Percentiles rank a stretch among this genome's conserved stretches.
phyloP scores from a whole-genome alignment of 2,888 invertebrate species.

The Eustalomyia histrio region DNA sequence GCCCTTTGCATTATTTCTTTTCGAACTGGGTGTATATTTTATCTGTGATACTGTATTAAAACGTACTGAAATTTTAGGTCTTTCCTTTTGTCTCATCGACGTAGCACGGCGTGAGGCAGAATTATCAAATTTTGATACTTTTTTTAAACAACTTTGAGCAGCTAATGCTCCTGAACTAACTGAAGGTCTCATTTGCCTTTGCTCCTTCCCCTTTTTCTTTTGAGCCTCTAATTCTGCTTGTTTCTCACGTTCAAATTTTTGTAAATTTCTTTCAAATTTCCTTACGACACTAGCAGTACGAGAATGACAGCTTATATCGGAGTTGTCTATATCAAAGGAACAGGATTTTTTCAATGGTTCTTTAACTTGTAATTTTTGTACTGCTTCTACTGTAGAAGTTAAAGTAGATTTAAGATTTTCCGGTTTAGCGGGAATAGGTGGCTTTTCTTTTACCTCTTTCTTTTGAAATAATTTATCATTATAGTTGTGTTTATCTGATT shows the following conservation, averaged over 20 bases:
- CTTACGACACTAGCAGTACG: constrained; percentile 78
- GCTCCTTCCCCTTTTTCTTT: constrained; percentile 59
- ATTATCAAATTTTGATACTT: constrained; percentile 76
- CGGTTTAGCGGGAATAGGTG: constrained; percentile 76
- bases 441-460: constrained; percentile 74
- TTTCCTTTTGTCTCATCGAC: constrained; percentile 82
- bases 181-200: constrained; percentile 76
- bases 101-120: constrained; percentile 85
- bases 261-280: constrained; percentile 81
- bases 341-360: constrained; percentile 72
- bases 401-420: constrained; percentile 74
- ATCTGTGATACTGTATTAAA: constrained; percentile 79
- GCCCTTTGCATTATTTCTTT: constrained; percentile 65
- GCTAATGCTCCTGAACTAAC: constrained; percentile 77
- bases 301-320: constrained; percentile 69
- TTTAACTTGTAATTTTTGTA: constrained; percentile 36
- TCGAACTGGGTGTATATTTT: constrained; percentile 76
- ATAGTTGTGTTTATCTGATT: constrained; percentile 63
- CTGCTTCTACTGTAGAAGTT: constrained; percentile 69
- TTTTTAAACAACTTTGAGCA: constrained; percentile 76
- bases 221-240: constrained; percentile 72
- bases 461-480: constrained; percentile 72
- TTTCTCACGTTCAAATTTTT: constrained; percentile 83
- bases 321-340: constrained; percentile 74
- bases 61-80: constrained; percentile 79